phyloP scores from a whole-genome alignment of 1,140 invertebrate species.

The Drosophila serrata region DNA sequence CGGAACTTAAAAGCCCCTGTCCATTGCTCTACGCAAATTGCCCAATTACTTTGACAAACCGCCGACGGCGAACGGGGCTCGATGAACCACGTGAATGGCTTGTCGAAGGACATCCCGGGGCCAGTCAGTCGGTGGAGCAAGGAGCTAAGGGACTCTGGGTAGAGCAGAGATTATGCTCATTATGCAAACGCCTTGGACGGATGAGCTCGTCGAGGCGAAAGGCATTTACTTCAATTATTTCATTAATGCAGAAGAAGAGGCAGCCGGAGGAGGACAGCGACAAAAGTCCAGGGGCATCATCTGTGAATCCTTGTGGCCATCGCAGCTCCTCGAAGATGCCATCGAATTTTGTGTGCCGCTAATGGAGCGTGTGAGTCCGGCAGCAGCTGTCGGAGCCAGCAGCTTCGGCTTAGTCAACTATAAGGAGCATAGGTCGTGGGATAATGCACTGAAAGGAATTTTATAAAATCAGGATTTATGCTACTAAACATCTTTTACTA shows the following conservation, averaged over 20 bases:
- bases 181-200: conserved; percentile 49
- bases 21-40: conserved; percentile 22
- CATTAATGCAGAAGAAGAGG: conserved; percentile 44
- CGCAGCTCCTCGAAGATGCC: conserved; percentile 38
- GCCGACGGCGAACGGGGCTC: conserved; percentile 9
- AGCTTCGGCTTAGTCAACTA: conserved; percentile 69
- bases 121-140: not conserved
- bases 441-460: conserved; percentile 3
- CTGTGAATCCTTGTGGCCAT: conserved; percentile 38
- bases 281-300: conserved; percentile 47
- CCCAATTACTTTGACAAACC: conserved; percentile 60
- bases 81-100: conserved; percentile 27
- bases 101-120: conserved; percentile 6
- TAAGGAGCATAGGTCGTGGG: conserved; percentile 12
- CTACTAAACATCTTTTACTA: no score
- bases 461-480: no score
- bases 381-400: conserved; percentile 56
- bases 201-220: conserved; percentile 43
- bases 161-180: conserved; percentile 49
- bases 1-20: conserved; percentile 35
- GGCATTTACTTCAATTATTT: conserved; percentile 78
- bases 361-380: conserved; percentile 76
- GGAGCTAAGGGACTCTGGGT: not conserved
- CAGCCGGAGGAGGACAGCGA: conserved; percentile 2
- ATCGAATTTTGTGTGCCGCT: conserved; percentile 58